Evolutionary conservation across 2,888 invertebrate genomes (phyloP).

Genomic region (Dicyrtomina minuta): DNA sequence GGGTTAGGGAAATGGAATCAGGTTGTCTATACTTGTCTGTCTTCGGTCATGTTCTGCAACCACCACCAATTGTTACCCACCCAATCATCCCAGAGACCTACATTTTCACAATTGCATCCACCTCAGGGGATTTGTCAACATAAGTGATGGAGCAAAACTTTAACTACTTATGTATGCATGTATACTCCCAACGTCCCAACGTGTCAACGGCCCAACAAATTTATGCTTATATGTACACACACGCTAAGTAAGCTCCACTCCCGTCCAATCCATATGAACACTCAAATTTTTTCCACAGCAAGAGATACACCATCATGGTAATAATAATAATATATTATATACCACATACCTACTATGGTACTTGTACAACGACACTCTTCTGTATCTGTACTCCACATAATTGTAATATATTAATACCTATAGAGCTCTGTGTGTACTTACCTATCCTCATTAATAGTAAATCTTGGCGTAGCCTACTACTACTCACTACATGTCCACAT

Average conservation of each 20-base stretch:
- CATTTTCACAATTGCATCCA: conserved; percentile 36
- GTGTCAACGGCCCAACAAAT: too few species aligned
- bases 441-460: background rate
- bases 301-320: too few species aligned
- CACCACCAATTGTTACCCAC: conserved; percentile 31
- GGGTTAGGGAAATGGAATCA: conserved; percentile 23
- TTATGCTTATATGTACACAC: too few species aligned
- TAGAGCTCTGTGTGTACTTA: background rate
- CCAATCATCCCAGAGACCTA: conserved; percentile 51
- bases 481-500: too few species aligned
- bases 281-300: too few species aligned
- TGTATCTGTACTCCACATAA: too few species aligned
- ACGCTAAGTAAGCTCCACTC: too few species aligned
- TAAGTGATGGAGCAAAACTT: conserved; percentile 29
- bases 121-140: conserved; percentile 39
- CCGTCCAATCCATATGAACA: too few species aligned
- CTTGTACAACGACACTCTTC: too few species aligned
- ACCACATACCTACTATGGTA: too few species aligned
- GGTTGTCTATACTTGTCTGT: conserved; percentile 18
- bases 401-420: too few species aligned
- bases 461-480: background rate
- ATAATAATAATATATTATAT: too few species aligned
- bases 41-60: conserved; percentile 21
- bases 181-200: background rate
- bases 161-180: conserved; percentile 8